phyloP scores from a whole-genome alignment of 2,888 invertebrate species.

The Heteromyza rotundicornis region DNA sequence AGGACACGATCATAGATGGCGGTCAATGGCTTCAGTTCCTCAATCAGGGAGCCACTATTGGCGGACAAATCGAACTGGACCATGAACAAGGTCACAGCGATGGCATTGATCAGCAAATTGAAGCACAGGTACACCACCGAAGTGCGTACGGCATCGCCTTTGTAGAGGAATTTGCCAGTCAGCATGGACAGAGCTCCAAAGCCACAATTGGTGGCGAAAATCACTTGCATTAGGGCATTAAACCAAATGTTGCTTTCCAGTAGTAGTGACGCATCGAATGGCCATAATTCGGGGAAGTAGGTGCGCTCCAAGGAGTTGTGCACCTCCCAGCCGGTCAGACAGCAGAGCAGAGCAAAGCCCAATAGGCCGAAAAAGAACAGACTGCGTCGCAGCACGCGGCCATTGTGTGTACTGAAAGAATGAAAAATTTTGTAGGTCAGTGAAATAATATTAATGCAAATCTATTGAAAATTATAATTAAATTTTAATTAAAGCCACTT shows the following conservation, averaged over 20 bases:
- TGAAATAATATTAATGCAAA: too few species aligned
- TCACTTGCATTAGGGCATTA: constrained; percentile 61
- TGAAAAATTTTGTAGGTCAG: too few species aligned
- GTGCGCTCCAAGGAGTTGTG: constrained; percentile 53
- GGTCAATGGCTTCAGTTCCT: constrained; percentile 59
- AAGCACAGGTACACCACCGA: constrained; percentile 62
- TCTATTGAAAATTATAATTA: too few species aligned
- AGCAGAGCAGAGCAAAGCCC: constrained; percentile 52
- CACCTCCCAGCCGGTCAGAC: constrained; percentile 59
- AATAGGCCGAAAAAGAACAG: constrained; percentile 56
- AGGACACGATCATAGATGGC: constrained; percentile 59
- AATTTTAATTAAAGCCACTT: too few species aligned
- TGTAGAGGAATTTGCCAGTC: constrained; percentile 63
- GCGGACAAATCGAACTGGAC: constrained; percentile 57
- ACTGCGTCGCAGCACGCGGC: constrained; percentile 57
- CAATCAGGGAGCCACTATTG: constrained; percentile 46
- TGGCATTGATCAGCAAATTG: constrained; percentile 59
- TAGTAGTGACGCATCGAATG: constrained; percentile 46
- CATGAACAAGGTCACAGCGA: constrained; percentile 61
- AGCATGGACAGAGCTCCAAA: constrained; percentile 60
- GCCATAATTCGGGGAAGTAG: constrained; percentile 59
- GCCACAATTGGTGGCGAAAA: constrained; percentile 61
- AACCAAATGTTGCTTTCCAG: constrained; percentile 60
- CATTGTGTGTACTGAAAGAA: constrained; percentile 57
- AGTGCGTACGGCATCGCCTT: constrained; percentile 62